phyloP scores from a whole-genome alignment of 2,797 vertebrate species.

The Tarsius wallacei region DNA sequence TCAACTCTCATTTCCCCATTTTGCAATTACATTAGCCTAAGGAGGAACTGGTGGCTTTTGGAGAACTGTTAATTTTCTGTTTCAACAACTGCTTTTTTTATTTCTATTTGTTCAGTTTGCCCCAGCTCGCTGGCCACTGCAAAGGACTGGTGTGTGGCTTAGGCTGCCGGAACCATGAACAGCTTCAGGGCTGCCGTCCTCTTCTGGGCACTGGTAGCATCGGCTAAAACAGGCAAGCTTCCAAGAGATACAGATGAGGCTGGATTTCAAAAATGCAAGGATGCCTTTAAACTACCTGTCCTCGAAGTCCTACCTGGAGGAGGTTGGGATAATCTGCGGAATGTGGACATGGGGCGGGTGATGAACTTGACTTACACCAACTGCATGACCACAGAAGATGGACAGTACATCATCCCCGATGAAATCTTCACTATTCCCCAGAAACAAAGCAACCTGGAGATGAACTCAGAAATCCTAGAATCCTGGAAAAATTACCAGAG shows the following conservation, averaged over 20 bases:
- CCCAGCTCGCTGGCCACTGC: rapidly evolving
- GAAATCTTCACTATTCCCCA: slow-evolving; percentile 94
- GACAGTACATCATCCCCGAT: slow-evolving; percentile 95
- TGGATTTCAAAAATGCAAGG: slow-evolving; percentile 91
- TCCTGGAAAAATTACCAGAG: slow-evolving; percentile 95
- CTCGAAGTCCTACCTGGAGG: slow-evolving; percentile 96
- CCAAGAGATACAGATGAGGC: background rate
- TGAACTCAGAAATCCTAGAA: slow-evolving; percentile 94
- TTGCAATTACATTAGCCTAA: slow-evolving; percentile 16
- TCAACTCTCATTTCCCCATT: slow-evolving; percentile 68
- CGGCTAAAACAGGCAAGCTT: background rate
- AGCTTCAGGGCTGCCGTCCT: slow-evolving; percentile 54
- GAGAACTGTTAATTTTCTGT: slow-evolving; percentile 46
- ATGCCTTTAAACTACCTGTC: slow-evolving; percentile 88
- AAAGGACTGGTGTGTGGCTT: background rate
- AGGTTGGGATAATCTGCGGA: slow-evolving; percentile 97
- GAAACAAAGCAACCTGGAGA: slow-evolving; percentile 95
- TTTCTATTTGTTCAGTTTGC: background rate
- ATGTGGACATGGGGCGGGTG: slow-evolving; percentile 95
- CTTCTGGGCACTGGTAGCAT: background rate
- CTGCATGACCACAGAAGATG: slow-evolving; percentile 95
- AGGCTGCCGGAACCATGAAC: slow-evolving; percentile 61
- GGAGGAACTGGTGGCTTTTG: slow-evolving; percentile 73
- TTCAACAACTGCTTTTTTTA: slow-evolving; percentile 55
- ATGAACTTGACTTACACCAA: slow-evolving; percentile 93